phyloP scores from a whole-genome alignment of 2,888 invertebrate genomes.

The Drosophila kokeensis region DNA sequence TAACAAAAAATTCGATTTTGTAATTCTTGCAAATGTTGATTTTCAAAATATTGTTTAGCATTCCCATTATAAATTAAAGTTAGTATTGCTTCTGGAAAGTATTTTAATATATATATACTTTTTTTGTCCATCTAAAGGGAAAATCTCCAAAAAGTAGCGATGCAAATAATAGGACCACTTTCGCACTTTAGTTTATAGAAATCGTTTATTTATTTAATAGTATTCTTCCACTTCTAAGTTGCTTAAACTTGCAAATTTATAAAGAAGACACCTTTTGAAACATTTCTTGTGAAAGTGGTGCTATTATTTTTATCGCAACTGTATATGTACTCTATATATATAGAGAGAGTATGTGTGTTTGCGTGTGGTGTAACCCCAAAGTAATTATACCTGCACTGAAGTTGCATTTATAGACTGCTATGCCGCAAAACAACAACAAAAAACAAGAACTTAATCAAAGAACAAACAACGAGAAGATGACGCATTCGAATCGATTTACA shows the following conservation, averaged over 20 bases:
- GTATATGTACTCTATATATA: neutral
- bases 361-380: slow-evolving; percentile 30
- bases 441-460: slow-evolving; percentile 36
- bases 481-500: slow-evolving; percentile 54
- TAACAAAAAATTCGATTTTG: neutral
- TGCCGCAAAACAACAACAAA: slow-evolving; percentile 39
- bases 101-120: neutral
- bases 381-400: slow-evolving; percentile 56
- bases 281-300: neutral
- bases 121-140: neutral
- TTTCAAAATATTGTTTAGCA: neutral
- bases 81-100: neutral
- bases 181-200: neutral
- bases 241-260: neutral
- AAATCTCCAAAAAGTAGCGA: neutral
- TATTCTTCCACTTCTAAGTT: neutral
- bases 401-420: slow-evolving; percentile 63
- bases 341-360: neutral
- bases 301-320: neutral
- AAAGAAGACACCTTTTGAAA: neutral
- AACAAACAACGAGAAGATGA: slow-evolving; percentile 47
- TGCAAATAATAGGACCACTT: neutral
- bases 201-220: neutral
- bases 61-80: neutral
- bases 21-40: neutral